Evolutionary conservation across 2,797 vertebrate species (phyloP), one percentile per base, ranked within the genome.

Genomic region (Platyrinchus mystaceus): DNA sequence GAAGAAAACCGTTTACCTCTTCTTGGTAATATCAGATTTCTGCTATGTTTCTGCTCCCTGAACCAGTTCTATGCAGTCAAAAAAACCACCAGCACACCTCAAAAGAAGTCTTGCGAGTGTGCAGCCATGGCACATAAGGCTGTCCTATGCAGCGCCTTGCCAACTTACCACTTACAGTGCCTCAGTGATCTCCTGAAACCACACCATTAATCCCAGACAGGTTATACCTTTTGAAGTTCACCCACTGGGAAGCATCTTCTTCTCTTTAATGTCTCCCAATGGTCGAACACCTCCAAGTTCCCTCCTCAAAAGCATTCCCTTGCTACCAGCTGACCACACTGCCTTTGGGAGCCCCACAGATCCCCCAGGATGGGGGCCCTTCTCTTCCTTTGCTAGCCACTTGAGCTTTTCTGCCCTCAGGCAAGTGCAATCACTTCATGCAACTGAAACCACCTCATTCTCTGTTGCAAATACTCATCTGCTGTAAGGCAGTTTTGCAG

Each of bases 31-130:
- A 7, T 17, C 44, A 66, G 7, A n/a, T 70, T 90, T 92, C 66
- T 80, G 71, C 78, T 37, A 9, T 20, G 52, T 28, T 83, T 80
- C 73, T 81, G 55, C 58, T 86, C 37, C 12, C 23, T n/a, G 7
- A 77, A 64, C 32, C 52, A 79, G 14, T 55, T 55, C 69, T 56
- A 7, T 1, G 7, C 14, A 78, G 9, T 21, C 27, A 78, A 81
- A 90, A 77, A 64, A 32, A 0, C 5, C 39, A 87, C 7, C 30
- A 70, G 30, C 12, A 62, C 19, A 39, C 43, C 55, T 62, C 34
- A 32, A 69, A 62, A 84, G 66, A 52, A 70, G 50, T 22, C 16
- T 7, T 2, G 0, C 0, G 0, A 68, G 15, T 4, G 3, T 23
- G 62, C 46, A 64, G 49, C 21, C 41, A 11, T 2, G 21, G 32